Base-by-base conservation (phyloP, 1,140 invertebrate species). In the Drosophila willistoni region DNA sequence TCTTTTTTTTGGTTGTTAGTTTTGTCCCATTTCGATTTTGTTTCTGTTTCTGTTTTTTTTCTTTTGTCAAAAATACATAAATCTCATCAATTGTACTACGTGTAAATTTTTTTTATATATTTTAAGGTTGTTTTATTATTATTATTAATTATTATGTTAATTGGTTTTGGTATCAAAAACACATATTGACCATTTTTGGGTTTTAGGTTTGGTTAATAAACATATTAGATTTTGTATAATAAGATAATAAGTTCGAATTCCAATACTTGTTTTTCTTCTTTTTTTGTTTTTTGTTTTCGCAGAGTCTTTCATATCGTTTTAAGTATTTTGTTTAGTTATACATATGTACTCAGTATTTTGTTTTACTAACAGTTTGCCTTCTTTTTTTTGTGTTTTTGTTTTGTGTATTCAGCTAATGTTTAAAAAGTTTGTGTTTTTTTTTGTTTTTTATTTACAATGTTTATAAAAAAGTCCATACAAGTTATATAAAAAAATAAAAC, bases 11-110 rank as follows among this genome's bases (percentile, higher is more conserved):
- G 34, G n/a, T 59, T 63, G 64, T 19, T 68, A 51, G 36, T 44
- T 54, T 44, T 54, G 69, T 54, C 59, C 55, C 64, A 60, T 65
- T 77, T 71, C 64, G 55, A n/a, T 39, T 60, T 47, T 76, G 42
- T 70, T 54, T 74, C 61, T 12, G 39, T 69, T 76, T 73, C 36
- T 1, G 33, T 1, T 34, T 25, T 1, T 34, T n/a, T 63, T 12
- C 9, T 14, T 22, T 42, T 42, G 59, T 74, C 60, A 74, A 78
- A 73, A 71, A 75, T 65, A 75, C 72, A 73, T 81, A 76, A 77
- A 76, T 86, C 86, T 86, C 70, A 69, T 86, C 73, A 86, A 86
- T 86, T 86, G 83, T 86, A 86, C 83, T 86, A 86, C 83, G 65
- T 86, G 83, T 86, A 86, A 87, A 89, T 84, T 87, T 87, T 68